Conservation (phyloP, 92 coral and sea anemone species). For the Montipora capitata region DNA sequence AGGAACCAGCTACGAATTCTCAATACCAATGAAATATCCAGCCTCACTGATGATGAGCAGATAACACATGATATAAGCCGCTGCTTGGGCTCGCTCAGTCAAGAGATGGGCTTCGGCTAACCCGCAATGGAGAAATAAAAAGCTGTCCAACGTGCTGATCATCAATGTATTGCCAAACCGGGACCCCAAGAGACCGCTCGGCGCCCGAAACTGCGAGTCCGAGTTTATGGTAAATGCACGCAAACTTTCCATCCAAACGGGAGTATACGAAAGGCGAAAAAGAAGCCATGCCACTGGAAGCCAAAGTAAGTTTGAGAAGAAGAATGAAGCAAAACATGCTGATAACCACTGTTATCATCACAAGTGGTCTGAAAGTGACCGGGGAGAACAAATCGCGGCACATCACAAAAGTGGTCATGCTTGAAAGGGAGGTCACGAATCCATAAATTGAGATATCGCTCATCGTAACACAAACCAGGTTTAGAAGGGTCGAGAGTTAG, state of each 20-base stretch:
- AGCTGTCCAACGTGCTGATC: too few relatives aligned
- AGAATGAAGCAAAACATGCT: not conserved
- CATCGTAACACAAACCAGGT: not conserved
- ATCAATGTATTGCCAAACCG: too few relatives aligned
- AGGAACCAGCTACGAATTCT: too few relatives aligned
- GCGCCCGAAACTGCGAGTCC: not conserved
- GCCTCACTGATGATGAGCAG: too few relatives aligned
- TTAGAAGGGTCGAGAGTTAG: not conserved
- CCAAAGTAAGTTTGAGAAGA: not conserved
- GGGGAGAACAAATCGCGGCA: not conserved
- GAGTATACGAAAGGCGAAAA: not conserved
- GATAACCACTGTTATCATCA: not conserved
- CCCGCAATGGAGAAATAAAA: too few relatives aligned
- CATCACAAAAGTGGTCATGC: not conserved
- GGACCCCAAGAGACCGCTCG: not conserved
- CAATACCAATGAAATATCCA: too few relatives aligned
- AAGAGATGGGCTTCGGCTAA: too few relatives aligned
- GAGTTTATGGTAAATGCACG: not conserved
- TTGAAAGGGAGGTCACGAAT: conserved; percentile 5
- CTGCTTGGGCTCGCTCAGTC: too few relatives aligned
- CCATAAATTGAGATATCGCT: not conserved
- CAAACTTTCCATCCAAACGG: not conserved
- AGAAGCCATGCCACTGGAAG: not conserved
- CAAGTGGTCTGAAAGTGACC: not conserved
- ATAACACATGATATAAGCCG: too few relatives aligned